Base-by-base conservation (phyloP, 2,888 invertebrate species). In the Pseudolycoriella hygida region DNA sequence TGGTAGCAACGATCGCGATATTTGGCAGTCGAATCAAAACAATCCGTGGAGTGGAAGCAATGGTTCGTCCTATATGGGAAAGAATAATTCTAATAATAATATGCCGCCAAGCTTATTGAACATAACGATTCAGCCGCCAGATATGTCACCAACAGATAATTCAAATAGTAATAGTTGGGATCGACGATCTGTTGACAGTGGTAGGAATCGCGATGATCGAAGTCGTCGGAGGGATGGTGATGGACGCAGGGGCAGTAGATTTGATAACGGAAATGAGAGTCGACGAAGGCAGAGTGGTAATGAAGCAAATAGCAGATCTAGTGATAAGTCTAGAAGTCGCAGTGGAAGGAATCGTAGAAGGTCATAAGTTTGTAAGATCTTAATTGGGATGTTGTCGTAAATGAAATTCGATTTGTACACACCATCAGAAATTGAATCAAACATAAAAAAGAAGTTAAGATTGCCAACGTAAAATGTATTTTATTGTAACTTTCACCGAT, bases 121-220 rank as follows among this genome's bases (percentile, higher is more conserved):
- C 20, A 18, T 45, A 11, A 50, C 46, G 15, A 48, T 50, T 31
- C 42, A 25, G 14, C 34, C 41, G 17, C 43, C 47, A 17, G 32
- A 19, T 17, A 37, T 40, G 3, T 39, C 17, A 39, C 20, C 44
- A 2, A 11, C 43, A 19, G 34, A 18, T 5, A 46, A 18, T 38
- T 19, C 30, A n/a, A 19, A 40, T 19, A 20, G 15, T 17, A 37
- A 43, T 17, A 32, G 30, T 40, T 15, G 45, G 17, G 14, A 18
- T 45, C 25, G 30, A 1, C 31, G 31, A 11, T n/a, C 12, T 2
- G 34, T 17, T 19, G 32, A 17, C 8, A 40, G 10, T 30, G 11
- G 8, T 10, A 3, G 19, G 3, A 15, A 25, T 30, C n/a, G n/a
- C 5, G 30, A 30, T n/a, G 19, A 18, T n/a, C 30, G 31, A 20